Evolutionary conservation across 1,140 invertebrate genomes (phyloP).

Genomic region (Macrotrachela quadricornifera): DNA sequence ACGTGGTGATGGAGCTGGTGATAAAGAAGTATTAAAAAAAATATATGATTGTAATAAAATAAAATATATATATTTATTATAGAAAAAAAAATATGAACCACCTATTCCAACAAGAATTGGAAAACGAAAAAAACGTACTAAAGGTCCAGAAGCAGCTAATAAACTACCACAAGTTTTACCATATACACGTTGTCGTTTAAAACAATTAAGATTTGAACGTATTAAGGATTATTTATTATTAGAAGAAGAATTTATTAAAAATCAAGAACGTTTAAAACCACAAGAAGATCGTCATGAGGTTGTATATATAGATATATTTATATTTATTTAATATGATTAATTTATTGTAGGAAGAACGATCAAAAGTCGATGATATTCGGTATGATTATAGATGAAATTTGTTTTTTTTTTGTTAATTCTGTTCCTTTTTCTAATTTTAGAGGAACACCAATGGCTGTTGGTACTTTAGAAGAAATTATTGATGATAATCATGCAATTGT

Average conservation of each 20-base stretch:
- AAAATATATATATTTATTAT: too few species aligned
- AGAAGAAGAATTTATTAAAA: slow-evolving; percentile 98
- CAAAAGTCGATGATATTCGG: slow-evolving; percentile 85
- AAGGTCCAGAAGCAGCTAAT: slow-evolving; percentile 89
- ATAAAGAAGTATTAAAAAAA: too few species aligned
- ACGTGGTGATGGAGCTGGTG: too few species aligned
- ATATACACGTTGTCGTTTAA: slow-evolving; percentile 77
- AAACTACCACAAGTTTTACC: slow-evolving; percentile 93
- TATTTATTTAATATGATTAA: too few species aligned
- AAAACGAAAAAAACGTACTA: slow-evolving; percentile 84
- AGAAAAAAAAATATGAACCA: slow-evolving; percentile 92
- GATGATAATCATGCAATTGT: slow-evolving; percentile 99
- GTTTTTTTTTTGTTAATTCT: too few species aligned
- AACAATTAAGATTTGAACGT: slow-evolving; percentile 78
- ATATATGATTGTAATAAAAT: too few species aligned
- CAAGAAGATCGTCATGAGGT: slow-evolving; percentile 62
- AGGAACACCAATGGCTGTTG: slow-evolving; percentile 97
- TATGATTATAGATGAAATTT: too few species aligned
- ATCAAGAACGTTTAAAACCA: slow-evolving; percentile 88
- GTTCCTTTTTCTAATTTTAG: too few species aligned
- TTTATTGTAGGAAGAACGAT: slow-evolving; percentile 41
- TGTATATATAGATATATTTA: too few species aligned
- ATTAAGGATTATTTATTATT: slow-evolving; percentile 97
- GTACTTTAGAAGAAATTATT: slow-evolving; percentile 97
- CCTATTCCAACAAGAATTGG: slow-evolving; percentile 91